Percentiles rank a stretch among this genome's conserved stretches.
These are phyloP conservation scores for Pyrrhura leucotis DNA, from an alignment of 2,797 vertebrate species.

Conservation along the genomic window DNA sequence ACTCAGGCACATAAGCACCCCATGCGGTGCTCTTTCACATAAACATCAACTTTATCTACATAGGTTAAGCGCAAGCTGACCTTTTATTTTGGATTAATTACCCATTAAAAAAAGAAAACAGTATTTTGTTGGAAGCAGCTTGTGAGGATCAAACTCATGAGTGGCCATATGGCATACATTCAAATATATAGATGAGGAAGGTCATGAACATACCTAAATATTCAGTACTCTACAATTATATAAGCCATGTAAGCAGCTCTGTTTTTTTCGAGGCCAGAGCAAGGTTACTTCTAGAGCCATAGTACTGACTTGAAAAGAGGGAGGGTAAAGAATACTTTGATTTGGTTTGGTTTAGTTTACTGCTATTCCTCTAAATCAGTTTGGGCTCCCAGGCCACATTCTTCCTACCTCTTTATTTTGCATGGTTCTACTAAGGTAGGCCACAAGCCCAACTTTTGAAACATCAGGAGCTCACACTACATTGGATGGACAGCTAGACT, in stretches of 20 bases:
- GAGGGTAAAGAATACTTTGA: neutral
- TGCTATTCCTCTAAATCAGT: neutral
- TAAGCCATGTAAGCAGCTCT: fast-evolving
- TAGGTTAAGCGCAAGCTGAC: neutral
- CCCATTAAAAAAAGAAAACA: neutral
- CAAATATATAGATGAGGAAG: neutral
- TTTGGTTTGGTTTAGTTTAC: neutral
- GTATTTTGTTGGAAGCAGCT: neutral
- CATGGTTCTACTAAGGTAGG: neutral
- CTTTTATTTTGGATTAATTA: neutral
- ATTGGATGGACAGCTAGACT: neutral
- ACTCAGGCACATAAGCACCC: fast-evolving
- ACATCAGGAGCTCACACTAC: neutral
- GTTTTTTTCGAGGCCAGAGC: neutral
- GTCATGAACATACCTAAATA: neutral
- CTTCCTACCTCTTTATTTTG: neutral
- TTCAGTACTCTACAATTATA: neutral
- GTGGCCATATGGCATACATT: neutral
- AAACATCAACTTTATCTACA: neutral
- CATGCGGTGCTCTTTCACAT: neutral
- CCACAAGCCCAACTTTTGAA: neutral
- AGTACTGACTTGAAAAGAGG: neutral
- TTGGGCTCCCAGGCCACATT: neutral
- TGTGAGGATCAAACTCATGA: neutral
- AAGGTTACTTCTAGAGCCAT: neutral